Evolutionary conservation across 2,888 invertebrate genomes (phyloP), one percentile per base, ranked within the genome.

Genomic region (Dasypogon diadema): DNA sequence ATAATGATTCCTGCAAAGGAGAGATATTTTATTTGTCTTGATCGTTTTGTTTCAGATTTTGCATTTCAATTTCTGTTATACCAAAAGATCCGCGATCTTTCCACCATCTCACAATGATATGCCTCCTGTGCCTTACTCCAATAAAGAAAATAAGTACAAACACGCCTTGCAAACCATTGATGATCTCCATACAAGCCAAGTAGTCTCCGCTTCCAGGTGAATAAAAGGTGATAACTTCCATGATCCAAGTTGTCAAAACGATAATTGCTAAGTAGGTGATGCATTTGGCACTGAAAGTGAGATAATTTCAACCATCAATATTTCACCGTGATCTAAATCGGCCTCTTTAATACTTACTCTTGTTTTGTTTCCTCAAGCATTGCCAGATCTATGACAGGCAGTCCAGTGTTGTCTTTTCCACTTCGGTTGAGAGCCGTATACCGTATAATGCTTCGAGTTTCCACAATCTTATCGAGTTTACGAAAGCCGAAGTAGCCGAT

Each of bases 181-280:
- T 87, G 79, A 92, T 87, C 83, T 92, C 92, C 80, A 91, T 91
- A 18, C 91, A 87, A 0, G 90, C 88, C 88, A 91, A 90, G n/a
- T 80, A 81, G 75, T 81, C 81, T 72, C 81, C 81, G 2, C 80
- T 82, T 6, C 83, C 82, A 12, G 84, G 83, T 12, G 83, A 83
- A 83, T 86, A 86, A 65, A 65, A 92, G 0, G 92, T 91, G 0
- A 92, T 88, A 78, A 92, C 87, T 83, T 93, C 92, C 83, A 92
- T 87, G 30, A 90, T 87, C 93, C 92, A 93, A 65, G 91, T 91
- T 6, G 91, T 84, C 0, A 91, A 90, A 89, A 92, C 91, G 77
- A 92, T 88, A 77, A 90, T 86, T 74, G 90, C 91, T 4, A 93
- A 86, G 46, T 90, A 79, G 22, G 83, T 82, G 0, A 84, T 83